phyloP scores from a whole-genome alignment of 2,888 invertebrate genomes.

The Coenonympha arcania region DNA sequence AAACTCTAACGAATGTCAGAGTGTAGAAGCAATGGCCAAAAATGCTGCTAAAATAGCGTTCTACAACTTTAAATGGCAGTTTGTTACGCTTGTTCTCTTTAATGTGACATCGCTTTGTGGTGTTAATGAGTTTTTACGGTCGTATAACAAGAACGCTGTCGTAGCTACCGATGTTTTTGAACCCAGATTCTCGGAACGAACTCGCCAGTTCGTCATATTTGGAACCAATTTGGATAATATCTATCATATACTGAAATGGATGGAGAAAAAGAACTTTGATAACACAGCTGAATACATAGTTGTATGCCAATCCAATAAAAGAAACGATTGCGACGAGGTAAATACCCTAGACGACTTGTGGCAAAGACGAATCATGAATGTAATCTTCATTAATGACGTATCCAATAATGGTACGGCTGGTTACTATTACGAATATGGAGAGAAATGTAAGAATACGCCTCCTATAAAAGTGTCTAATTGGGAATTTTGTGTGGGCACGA shows the following conservation, averaged over 20 bases:
- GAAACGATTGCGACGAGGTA: constrained; percentile 43
- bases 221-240: constrained; percentile 38
- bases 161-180: constrained; percentile 37
- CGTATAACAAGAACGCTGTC: constrained; percentile 42
- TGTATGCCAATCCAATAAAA: constrained; percentile 41
- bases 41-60: constrained; percentile 48
- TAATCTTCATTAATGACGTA: constrained; percentile 42
- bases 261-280: constrained; percentile 40
- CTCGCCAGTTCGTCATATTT: constrained; percentile 48
- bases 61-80: constrained; percentile 49
- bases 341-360: constrained; percentile 43
- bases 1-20: constrained; percentile 15
- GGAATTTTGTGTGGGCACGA: constrained; percentile 24
- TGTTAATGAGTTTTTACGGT: constrained; percentile 41
- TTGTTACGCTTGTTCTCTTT: constrained; percentile 47
- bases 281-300: constrained; percentile 54
- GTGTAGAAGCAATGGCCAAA: constrained; percentile 36
- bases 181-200: constrained; percentile 30
- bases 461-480: constrained; percentile 38
- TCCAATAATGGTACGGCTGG: constrained; percentile 31
- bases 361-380: constrained; percentile 48
- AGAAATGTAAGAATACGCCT: constrained; percentile 38
- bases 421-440: constrained; percentile 45
- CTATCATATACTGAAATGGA: constrained; percentile 36
- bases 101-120: constrained; percentile 43